Evolutionary conservation across 2,113 vertebrate genomes (phyloP), one percentile per base, ranked within the genome.

Genomic region (Piliocolobus tephrosceles): DNA sequence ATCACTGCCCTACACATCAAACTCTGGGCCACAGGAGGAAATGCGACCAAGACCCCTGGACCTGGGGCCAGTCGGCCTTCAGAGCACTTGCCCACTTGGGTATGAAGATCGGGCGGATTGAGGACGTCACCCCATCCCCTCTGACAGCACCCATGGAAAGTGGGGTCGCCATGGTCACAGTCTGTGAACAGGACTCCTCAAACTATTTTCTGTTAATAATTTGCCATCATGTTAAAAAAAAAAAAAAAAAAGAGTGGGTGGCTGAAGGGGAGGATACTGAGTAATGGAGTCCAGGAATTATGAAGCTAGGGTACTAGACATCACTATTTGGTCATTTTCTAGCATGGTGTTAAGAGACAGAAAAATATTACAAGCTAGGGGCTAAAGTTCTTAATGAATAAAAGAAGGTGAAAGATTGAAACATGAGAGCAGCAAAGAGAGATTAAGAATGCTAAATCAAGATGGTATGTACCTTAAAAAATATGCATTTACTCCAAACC

Each of bases 71-170:
- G 98, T 99, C 99, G 79, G 99, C 99, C n/a, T 99, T 99, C 96
- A 99, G 99, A 98, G 99, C 99, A 94, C 98, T 99, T 96, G 99
- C 99, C 95, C 99, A 99, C 6, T 99, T 99, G 0, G 99, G 99
- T 20, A 99, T 99, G 99, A 99, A 99, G 99, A 99, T 99, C 0
- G 99, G 99, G 70, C 99, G 99, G 80, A 99, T 99, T 76, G 99
- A 99, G 99, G 99, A 99, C 90, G 99, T 99, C 94, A 99, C 99
- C 80, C 99, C 99, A 99, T 99, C 98, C 99, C 99, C 2, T 99
- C 99, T 0, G 99, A 99, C 99, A 99, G 99, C 40, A 99, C 99
- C 97, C 99, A 99, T 98, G 99, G 99, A 98, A 99, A 99, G 99
- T 99, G 61, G 27, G 61, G 11, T 64, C 5, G 12, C 61, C 25